A percentile compares a stretch with the other conserved stretches of the same genome.
These are phyloP conservation scores for Gymnothorax javanicus DNA, from an alignment of 2,797 vertebrate genomes.

Conservation along the genomic window DNA sequence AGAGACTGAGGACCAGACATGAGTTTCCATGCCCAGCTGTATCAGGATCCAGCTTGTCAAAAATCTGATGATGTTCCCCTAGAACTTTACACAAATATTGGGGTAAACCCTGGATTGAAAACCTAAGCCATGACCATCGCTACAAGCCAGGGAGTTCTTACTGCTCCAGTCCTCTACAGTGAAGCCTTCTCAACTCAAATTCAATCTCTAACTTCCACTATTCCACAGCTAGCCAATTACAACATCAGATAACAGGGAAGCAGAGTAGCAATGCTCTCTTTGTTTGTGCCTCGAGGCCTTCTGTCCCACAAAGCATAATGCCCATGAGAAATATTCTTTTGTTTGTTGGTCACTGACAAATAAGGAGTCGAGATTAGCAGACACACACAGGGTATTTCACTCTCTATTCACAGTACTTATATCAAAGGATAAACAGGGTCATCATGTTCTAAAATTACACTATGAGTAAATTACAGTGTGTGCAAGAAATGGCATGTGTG, in stretches of 20 bases:
- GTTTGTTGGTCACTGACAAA: not conserved
- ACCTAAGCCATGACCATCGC: not conserved
- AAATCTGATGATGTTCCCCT: constrained; percentile 48
- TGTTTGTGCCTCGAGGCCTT: constrained; percentile 5
- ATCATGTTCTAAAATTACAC: not conserved
- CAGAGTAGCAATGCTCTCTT: constrained; percentile 7
- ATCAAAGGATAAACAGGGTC: not conserved
- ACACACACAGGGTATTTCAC: not conserved
- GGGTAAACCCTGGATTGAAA: not conserved
- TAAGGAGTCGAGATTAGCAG: not conserved
- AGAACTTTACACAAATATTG: constrained; percentile 34
- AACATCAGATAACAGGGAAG: not conserved
- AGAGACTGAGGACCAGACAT: constrained; percentile 42
- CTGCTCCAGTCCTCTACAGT: not conserved
- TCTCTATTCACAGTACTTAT: not conserved
- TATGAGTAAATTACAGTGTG: not conserved
- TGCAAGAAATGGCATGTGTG: not conserved
- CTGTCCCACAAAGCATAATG: not conserved
- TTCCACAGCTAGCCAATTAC: not conserved
- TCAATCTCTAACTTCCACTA: not conserved
- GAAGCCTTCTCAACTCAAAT: not conserved
- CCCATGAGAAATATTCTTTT: not conserved
- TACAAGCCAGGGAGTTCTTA: not conserved
- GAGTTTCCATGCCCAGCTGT: constrained; percentile 46
- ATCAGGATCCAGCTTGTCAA: constrained; percentile 35